A percentile compares a stretch with the other conserved stretches of the same genome.
Evolutionary conservation across 1,140 invertebrate species (phyloP).

Genomic region (Pantala flavescens): DNA sequence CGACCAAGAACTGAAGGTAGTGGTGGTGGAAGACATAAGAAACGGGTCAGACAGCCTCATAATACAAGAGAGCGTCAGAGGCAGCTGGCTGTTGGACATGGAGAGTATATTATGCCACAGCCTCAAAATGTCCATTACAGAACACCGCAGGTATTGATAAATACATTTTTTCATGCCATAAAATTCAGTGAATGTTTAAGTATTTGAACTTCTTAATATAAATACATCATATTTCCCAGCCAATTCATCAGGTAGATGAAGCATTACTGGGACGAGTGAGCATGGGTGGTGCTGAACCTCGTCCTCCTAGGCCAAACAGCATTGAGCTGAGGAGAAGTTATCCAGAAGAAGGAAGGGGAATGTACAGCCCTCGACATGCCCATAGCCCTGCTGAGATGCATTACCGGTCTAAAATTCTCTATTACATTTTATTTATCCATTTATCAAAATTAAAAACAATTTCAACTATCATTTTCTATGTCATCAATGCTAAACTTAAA

Average conservation of each 20-base stretch:
- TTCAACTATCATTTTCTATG: no score
- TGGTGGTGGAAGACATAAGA: constrained; percentile 57
- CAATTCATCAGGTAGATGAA: constrained; percentile 14
- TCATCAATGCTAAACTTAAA: no score
- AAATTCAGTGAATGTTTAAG: no score
- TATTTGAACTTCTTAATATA: no score
- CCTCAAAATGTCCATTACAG: constrained; percentile 34
- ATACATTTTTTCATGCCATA: no score
- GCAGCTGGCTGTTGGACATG: constrained; percentile 69
- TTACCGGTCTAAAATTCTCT: constrained; percentile 24
- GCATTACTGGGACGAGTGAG: neutral
- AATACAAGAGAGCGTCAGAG: constrained; percentile 76
- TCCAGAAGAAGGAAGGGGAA: constrained; percentile 41
- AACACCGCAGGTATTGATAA: constrained; percentile 31
- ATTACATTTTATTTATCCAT: no score
- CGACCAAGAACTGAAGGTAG: constrained; percentile 46
- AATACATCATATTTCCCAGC: neutral
- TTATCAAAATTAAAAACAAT: no score
- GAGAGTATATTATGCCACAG: constrained; percentile 73
- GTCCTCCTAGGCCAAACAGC: constrained; percentile 60
- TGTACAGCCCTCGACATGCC: constrained; percentile 25
- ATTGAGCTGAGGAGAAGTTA: constrained; percentile 61
- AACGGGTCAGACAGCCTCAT: constrained; percentile 69
- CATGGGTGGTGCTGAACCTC: constrained; percentile 37
- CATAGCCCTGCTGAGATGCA: constrained; percentile 26